Evolutionary conservation across 2,797 vertebrate genomes (phyloP), one percentile per base, ranked within the genome.

Genomic region (Sebastes glaucus): DNA sequence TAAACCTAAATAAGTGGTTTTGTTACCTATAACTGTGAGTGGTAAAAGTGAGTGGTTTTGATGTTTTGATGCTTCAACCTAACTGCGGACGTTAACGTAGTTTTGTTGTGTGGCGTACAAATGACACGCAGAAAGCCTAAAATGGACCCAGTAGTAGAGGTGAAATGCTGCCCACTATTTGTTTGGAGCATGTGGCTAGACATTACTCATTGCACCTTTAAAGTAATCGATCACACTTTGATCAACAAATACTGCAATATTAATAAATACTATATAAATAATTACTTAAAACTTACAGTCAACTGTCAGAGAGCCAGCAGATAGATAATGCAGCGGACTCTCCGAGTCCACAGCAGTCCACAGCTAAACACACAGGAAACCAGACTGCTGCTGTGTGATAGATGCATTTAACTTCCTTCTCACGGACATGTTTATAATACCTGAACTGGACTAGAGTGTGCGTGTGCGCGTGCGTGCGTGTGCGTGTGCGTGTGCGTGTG

Each of bases 371-470:
- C 38, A 62, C 70, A 86, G 77, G 74, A 70, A 87, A 74, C 67
- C 74, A 81, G 77, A 30, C 59, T 32, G 69, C 56, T 74, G 74
- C 38, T 1, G 33, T 56, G 30, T 57, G 75, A 81, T 7, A 28
- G 35, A 71, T 32, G 69, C 71, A 64, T 68, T 83, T 67, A 62
- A 87, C 84, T 81, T 92, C 86, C 81, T 77, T 49, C 81, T 67
- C 81, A 49, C 70, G 74, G 88, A 88, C 80, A 83, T 90, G 92
- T 92, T 92, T 93, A 89, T 68, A 85, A 83, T 75, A 86, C 66
- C 73, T 71, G 74, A 66, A 38, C 64, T 73, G 49, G 62, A 61
- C 62, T 28, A 11, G 10, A 38, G 30, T 20, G 14, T 57, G 63
- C 35, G 52, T 20, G 70, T 66, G 42, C 2, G 5, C 2, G 28